Percentiles rank a stretch among this genome's conserved stretches.
These are phyloP conservation scores for Cotesia glomerata DNA, from an alignment of 1,140 invertebrate species.

Conservation along the genomic window DNA sequence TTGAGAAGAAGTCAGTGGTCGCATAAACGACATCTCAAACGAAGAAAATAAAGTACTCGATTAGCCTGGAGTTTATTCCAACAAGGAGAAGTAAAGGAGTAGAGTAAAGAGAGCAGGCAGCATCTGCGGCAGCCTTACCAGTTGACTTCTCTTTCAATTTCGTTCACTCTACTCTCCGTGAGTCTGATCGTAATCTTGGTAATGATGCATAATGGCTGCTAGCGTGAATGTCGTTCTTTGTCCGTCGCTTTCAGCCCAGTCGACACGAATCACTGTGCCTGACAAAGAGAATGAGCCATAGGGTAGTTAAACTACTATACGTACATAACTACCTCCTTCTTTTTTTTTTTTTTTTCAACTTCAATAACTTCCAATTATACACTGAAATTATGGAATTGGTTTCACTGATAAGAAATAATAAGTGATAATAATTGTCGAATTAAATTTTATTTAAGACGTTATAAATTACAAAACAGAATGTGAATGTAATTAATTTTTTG, in stretches of 20 bases:
- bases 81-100: not conserved
- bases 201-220: constrained; percentile 63
- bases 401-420: too few species aligned
- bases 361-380: too few species aligned
- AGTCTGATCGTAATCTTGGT: constrained; percentile 63
- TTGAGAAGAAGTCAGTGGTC: constrained; percentile 8
- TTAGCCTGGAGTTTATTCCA: constrained; percentile 14
- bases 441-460: too few species aligned
- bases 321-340: too few species aligned
- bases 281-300: too few species aligned
- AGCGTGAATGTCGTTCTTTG: constrained; percentile 62
- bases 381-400: too few species aligned
- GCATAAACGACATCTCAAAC: constrained; percentile 11
- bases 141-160: constrained; percentile 27
- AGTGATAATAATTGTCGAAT: too few species aligned
- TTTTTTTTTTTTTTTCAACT: too few species aligned
- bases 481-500: not conserved
- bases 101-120: not conserved
- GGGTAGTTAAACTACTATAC: too few species aligned
- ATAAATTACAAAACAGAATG: not conserved
- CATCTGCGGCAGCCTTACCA: constrained; percentile 10
- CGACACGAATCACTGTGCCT: constrained; percentile 10
- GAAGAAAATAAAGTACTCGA: constrained; percentile 16
- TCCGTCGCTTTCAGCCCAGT: constrained; percentile 44
- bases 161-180: constrained; percentile 34